Base-by-base conservation (phyloP, 2,113 vertebrate genomes). In the Hydrochoerus hydrochaeris region DNA sequence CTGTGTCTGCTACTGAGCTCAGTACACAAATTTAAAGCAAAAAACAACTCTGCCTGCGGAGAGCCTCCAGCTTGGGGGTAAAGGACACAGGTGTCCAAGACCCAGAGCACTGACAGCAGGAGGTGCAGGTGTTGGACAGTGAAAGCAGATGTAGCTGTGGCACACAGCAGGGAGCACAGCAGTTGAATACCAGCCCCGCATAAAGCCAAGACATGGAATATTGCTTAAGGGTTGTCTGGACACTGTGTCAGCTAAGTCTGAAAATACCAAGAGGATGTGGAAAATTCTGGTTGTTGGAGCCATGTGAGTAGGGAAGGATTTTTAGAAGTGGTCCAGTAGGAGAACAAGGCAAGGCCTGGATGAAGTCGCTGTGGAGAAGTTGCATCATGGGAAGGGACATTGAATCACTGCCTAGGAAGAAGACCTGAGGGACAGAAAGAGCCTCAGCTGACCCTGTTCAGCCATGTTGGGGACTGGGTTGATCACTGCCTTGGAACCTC, bases 101-200 rank as follows among this genome's bases (percentile, higher is more conserved):
- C 16, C 60, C 2, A 58, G 8, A 62, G 58, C 8, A 0, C 11
- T 9, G 30, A 13, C 38, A 5, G 38, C 57, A n/a, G 65, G 9
- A 44, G 38, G 14, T 10, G 2, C 1, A 35, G 67, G 12, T 30
- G 20, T 2, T 4, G 17, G 38, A 12, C 9, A 0, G 5, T 14
- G 24, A 8, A 49, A 22, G 14, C 2, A 11, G 38, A 0, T 3
- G 3, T 14, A 11, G 46, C 46, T 30, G 0, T 0, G 12, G 44
- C 52, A 20, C 73, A 3, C 10, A 7, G 17, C 0, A 10, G 46
- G 20, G 35, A 24, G 8, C 78, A 54, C 2, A 65, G 65, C 35
- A 3, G 12, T 35, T 28, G 20, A 22, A 52, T 17, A 12, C 22
- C 41, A 54, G 22, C 13, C 85, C 83, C 85, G 26, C 38, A 78